phyloP scores from a whole-genome alignment of 2,113 vertebrate species.

The Triplophysa siluroides region DNA sequence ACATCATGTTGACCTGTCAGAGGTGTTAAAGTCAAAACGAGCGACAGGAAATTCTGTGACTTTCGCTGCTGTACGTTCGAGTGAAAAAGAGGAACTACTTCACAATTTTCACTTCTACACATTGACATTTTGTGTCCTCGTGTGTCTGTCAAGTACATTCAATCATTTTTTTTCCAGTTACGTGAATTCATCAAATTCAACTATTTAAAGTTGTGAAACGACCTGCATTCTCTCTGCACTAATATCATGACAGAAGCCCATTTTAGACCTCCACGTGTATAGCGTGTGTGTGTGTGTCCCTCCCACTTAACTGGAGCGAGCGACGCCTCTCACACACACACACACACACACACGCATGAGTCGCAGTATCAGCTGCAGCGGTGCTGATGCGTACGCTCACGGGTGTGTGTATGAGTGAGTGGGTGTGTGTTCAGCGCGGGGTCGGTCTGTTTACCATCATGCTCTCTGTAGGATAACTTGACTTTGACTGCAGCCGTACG shows the following conservation, averaged over 20 bases:
- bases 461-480: background rate
- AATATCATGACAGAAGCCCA: too few relatives aligned
- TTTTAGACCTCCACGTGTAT: too few relatives aligned
- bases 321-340: constrained; percentile 63
- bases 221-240: too few relatives aligned
- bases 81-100: background rate
- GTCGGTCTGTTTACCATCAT: background rate
- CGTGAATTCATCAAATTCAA: too few relatives aligned
- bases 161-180: too few relatives aligned
- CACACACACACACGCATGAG: constrained; percentile 60
- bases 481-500: constrained; percentile 10
- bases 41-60: background rate
- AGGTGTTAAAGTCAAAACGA: background rate
- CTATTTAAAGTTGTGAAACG: too few relatives aligned
- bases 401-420: too few relatives aligned
- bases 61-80: background rate
- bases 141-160: background rate
- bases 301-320: constrained; percentile 40
- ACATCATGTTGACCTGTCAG: background rate
- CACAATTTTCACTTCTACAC: too few relatives aligned
- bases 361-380: constrained; percentile 53
- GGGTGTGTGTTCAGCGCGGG: background rate
- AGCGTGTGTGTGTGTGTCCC: background rate
- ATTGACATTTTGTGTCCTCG: too few relatives aligned
- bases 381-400: constrained; percentile 2